These are phyloP conservation scores for Nycticebus coucang DNA, from an alignment of 2,113 vertebrate species.

Conservation along the genomic window DNA sequence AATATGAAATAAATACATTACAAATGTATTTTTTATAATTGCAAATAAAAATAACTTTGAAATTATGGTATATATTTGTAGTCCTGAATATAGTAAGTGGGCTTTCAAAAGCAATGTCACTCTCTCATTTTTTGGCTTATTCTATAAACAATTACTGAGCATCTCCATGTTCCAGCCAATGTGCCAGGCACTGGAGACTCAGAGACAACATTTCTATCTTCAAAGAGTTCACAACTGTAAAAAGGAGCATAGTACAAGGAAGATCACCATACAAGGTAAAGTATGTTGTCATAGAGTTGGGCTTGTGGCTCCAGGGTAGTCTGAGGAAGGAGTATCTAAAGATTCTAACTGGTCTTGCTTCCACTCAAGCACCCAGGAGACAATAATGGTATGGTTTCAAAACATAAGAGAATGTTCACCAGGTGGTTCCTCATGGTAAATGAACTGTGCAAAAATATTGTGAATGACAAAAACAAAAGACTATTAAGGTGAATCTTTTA, in stretches of 20 bases:
- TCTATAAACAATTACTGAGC: constrained; percentile 31
- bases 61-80: not conserved
- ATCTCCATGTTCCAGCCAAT: not conserved
- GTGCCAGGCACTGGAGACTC: not conserved
- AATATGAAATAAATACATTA: not conserved
- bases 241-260: not conserved
- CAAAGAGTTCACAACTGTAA: not conserved
- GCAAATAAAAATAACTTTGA: not conserved
- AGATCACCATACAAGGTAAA: too few species aligned
- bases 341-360: not conserved
- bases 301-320: not conserved
- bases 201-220: not conserved
- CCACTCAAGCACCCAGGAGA: not conserved
- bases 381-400: not conserved
- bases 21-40: not conserved
- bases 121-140: not conserved
- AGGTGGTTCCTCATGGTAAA: not conserved
- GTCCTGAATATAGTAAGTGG: not conserved
- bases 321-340: not conserved
- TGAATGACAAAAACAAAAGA: not conserved
- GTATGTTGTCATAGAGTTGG: not conserved
- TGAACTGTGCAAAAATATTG: not conserved
- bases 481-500: not conserved
- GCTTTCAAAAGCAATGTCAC: not conserved
- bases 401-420: not conserved